A percentile compares a stretch with the other conserved stretches of the same genome.
These are phyloP conservation scores for Pristionchus fissidentatus DNA, from an alignment of 2,888 invertebrate genomes.

Conservation along the genomic window DNA sequence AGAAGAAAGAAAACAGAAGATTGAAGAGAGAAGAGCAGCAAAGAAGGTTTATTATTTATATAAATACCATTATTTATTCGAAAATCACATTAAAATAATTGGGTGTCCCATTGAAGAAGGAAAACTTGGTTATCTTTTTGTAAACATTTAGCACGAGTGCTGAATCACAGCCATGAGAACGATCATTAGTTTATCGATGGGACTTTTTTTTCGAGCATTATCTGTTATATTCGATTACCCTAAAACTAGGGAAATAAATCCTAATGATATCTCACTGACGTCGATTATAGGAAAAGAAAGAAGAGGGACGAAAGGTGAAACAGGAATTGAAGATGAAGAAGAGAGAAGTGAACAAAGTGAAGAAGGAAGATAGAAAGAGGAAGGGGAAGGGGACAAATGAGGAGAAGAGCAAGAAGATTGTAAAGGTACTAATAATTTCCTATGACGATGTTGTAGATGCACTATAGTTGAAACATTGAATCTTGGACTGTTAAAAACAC, in stretches of 20 bases:
- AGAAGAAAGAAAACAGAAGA: neutral
- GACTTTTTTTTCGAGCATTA: too few relatives aligned
- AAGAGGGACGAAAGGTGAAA: constrained; percentile 16
- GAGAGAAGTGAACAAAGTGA: neutral
- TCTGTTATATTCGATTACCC: too few relatives aligned
- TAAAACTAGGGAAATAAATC: neutral
- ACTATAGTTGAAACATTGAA: too few relatives aligned
- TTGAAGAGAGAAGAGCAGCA: constrained; percentile 10
- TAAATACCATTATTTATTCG: neutral
- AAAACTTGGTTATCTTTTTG: too few relatives aligned
- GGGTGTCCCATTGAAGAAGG: too few relatives aligned
- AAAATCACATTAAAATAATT: neutral
- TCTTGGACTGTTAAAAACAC: too few relatives aligned
- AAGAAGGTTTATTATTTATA: neutral
- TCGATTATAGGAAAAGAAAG: neutral
- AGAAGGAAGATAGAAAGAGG: neutral
- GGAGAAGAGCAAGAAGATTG: constrained; percentile 11
- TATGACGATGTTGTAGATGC: too few relatives aligned
- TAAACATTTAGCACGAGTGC: too few relatives aligned
- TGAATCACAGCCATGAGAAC: too few relatives aligned
- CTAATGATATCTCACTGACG: neutral
- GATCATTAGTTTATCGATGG: too few relatives aligned
- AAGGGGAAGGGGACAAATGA: neutral
- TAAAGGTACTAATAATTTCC: neutral
- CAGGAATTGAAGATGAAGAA: constrained; percentile 25